A percentile compares a stretch with the other conserved stretches of the same genome.
phyloP scores from a whole-genome alignment of 1,140 invertebrate species.

The Holcopasites calliopsidis region DNA sequence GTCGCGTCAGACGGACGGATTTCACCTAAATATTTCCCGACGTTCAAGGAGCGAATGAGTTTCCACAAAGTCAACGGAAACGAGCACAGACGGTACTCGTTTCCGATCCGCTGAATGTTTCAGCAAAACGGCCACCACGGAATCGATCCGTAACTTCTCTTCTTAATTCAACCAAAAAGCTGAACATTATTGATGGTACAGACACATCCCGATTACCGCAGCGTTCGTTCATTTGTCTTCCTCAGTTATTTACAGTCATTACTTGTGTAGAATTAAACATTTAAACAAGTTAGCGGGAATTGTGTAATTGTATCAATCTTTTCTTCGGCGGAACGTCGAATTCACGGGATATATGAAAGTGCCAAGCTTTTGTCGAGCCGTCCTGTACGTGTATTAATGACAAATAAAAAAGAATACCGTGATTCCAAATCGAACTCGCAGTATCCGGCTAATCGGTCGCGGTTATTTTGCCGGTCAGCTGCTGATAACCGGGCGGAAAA shows the following conservation, averaged over 20 bases:
- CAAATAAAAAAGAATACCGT: too few relatives aligned
- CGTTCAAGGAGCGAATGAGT: background rate
- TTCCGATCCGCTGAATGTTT: constrained; percentile 8
- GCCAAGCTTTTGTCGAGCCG: too few relatives aligned
- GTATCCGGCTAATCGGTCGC: background rate
- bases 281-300: too few relatives aligned
- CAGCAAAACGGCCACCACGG: background rate
- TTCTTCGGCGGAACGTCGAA: too few relatives aligned
- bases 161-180: background rate
- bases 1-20: background rate
- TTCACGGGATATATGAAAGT: too few relatives aligned
- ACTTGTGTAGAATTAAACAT: too few relatives aligned
- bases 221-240: too few relatives aligned
- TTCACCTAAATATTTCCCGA: background rate
- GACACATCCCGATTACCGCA: background rate
- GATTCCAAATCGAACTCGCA: background rate
- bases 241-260: too few relatives aligned
- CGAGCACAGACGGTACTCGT: too few relatives aligned
- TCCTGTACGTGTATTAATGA: too few relatives aligned
- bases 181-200: constrained; percentile 7
- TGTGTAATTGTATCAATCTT: too few relatives aligned
- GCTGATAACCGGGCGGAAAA: constrained; percentile 9
- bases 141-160: background rate
- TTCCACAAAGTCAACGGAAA: background rate
- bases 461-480: background rate